Evolutionary conservation across 2,113 vertebrate species (phyloP).

Genomic region (Poicephalus meyeri): DNA sequence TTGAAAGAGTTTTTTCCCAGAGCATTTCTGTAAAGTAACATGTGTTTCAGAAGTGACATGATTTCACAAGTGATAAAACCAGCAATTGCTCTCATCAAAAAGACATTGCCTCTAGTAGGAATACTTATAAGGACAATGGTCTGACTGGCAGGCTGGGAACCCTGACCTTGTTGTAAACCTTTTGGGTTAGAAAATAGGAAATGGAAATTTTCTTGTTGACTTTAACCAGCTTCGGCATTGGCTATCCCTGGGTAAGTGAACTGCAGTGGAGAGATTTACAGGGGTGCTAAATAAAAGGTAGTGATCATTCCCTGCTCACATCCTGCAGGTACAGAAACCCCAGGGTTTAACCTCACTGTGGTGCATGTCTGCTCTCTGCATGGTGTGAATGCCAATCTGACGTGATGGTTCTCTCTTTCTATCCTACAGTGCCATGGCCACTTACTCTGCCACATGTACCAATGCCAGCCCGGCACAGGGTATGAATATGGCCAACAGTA

Average conservation of each 20-base stretch:
- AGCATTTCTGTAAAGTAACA: constrained; percentile 10
- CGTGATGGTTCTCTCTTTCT: constrained; percentile 46
- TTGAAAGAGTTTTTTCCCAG: constrained; percentile 24
- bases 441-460: constrained; percentile 94
- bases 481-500: constrained; percentile 99
- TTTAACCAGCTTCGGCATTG: not conserved
- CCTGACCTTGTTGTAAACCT: constrained; percentile 8
- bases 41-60: constrained; percentile 37
- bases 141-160: not conserved
- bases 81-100: constrained; percentile 41
- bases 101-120: constrained; percentile 14
- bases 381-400: not conserved
- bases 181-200: constrained; percentile 6
- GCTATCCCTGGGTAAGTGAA: not conserved
- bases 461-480: constrained; percentile 92
- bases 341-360: not conserved
- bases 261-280: not conserved
- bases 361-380: rapidly evolving
- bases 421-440: constrained; percentile 89
- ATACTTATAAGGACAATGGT: constrained; percentile 25
- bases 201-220: not conserved
- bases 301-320: not conserved
- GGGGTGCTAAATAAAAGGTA: not conserved
- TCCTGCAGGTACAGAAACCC: not conserved
- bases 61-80: constrained; percentile 47